Base-by-base conservation (phyloP, 92 coral and sea anemone genomes). In the Muricea muricata region DNA sequence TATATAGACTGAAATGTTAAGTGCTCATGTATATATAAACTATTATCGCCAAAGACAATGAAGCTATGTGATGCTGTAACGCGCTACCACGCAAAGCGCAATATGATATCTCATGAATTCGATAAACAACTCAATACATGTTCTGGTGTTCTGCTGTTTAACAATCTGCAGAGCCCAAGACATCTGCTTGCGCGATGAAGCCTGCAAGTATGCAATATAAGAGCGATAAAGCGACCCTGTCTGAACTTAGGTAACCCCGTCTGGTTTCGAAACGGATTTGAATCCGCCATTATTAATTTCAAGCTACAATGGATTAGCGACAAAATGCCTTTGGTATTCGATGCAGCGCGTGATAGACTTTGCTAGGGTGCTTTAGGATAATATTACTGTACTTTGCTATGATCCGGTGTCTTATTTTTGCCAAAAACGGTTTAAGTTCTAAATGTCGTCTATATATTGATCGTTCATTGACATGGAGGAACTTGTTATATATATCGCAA, bases 181-280 rank as follows among this genome's bases (percentile, higher is more conserved):
- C 56, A n/a, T 48, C 60, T 1, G 8, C 18, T 6, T 52, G 60
- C 24, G 60, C 26, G 60, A 52, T 52, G 6, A 52, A 52, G 23
- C 60, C 18, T 18, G 60, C 2, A 10, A 52, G 8, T 52, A 52
- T 17, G 13, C 56, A 48, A 18, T 52, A 52, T 52, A 10, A 52
- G 20, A 52, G 23, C 21, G 60, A 52, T 52, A 52, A 52, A 52
- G 60, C 60, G 60, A 52, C 60, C 60, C 60, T 52, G 60, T 52
- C 60, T 52, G 60, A 52, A 52, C 60, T 52, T 17, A 10, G 60
- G 23, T 52, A 52, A 52, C 60, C 60, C 60, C 60, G 60, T 52
- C 60, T 52, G 60, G 60, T 52, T 6, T 52, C n/a, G 60, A 18
- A 52, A 52, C 18, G 23, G 60, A 52, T 52, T 52, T 52, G 0